phyloP scores from a whole-genome alignment of 35 echinoderm and acorn worm genomes.

The Apostichopus parvimensis region DNA sequence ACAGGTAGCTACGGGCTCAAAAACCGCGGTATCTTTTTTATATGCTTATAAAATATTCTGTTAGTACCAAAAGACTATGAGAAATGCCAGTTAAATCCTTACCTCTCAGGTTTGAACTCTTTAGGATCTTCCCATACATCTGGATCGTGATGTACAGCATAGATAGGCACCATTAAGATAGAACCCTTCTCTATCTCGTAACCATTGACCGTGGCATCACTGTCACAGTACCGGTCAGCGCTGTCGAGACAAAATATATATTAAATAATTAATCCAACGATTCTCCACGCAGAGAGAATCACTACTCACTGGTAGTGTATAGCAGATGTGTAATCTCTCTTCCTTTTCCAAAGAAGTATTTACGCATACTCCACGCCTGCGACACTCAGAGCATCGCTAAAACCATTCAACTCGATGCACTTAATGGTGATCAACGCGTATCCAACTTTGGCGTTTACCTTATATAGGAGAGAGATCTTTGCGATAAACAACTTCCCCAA shows the following conservation, averaged over 20 bases:
- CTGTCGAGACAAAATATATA: not conserved
- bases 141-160: conserved; percentile 31
- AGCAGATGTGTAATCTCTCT: too few species aligned
- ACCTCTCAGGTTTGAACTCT: conserved; percentile 56
- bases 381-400: too few species aligned
- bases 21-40: not conserved
- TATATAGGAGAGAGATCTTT: too few species aligned
- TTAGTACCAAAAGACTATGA: not conserved
- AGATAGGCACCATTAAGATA: conserved; percentile 28
- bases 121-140: conserved; percentile 28
- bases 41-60: not conserved
- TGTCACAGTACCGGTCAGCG: conserved; percentile 15
- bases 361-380: too few species aligned
- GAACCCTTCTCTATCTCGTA: not conserved
- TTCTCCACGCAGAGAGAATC: too few species aligned
- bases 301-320: too few species aligned
- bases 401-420: too few species aligned
- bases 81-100: not conserved
- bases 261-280: too few species aligned
- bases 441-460: too few species aligned
- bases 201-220: not conserved
- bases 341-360: too few species aligned
- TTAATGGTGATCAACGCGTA: too few species aligned
- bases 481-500: too few species aligned
- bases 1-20: not conserved